Base-by-base conservation (phyloP, 2,888 invertebrate species). In the Aporophyla nigra region DNA sequence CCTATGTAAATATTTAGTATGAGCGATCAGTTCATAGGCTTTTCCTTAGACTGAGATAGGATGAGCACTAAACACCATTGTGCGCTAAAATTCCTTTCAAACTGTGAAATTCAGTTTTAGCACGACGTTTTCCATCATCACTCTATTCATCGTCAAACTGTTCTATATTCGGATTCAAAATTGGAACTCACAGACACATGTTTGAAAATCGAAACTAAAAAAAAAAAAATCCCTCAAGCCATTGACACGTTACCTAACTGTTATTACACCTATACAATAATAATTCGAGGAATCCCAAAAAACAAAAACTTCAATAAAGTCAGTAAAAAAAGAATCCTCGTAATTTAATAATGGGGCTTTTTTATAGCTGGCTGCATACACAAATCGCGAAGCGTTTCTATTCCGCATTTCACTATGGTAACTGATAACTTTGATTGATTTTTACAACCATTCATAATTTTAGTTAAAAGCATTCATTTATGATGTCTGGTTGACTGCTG, bases 381-480 rank as follows among this genome's bases (percentile, higher is more conserved):
- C 33, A 74, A 56, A 58, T 16, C 6, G 7, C 24, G 59, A 46
- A 43, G 27, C 66, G 40, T 43, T 27, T 2, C 56, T 49, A 53
- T 27, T 61, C 24, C 68, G 19, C 19, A 6, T 62, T 82, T 83
- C 82, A 78, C 82, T 83, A 78, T 83, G 78, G 83, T 82, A 54
- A 80, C 82, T 69, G 59, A 61, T 66, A 78, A 82, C 83, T 73
- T 67, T 61, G 69, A 82, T 82, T 83, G 83, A 78, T 83, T 78
- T 82, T 78, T 67, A 58, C 40, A 62, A 72, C 54, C 40, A 43
- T 56, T 66, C 40, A 43, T 46, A 33, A n/a, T 24, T 65, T 56
- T 43, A 9, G 16, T 51, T 40, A 16, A 33, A 33, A 49, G 14
- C 27, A 2, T 56, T 56, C 21, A 24, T 40, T 43, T 6, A 24